Conservation (phyloP, 2,888 invertebrate genomes). For the Dimorphilus gyrociliatus region DNA sequence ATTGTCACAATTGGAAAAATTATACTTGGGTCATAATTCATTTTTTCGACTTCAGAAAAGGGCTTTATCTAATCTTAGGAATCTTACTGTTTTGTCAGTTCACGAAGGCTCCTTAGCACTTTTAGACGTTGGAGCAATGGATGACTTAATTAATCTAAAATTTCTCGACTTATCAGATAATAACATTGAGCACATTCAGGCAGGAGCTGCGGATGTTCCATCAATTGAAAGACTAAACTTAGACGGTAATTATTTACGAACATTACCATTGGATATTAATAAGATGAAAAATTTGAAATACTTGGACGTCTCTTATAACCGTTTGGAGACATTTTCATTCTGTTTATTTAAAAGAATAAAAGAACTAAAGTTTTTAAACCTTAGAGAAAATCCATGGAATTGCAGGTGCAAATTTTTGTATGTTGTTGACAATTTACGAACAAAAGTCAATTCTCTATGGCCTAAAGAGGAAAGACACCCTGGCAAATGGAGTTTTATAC, state of each 20-base stretch:
- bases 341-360: constrained; percentile 7
- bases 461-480: too few species aligned
- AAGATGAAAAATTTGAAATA: constrained; percentile 16
- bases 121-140: constrained; percentile 8
- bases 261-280: constrained; percentile 19
- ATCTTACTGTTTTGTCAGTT: constrained; percentile 8
- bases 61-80: constrained; percentile 8
- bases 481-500: too few species aligned
- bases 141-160: constrained; percentile 5
- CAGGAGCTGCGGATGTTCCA: constrained; percentile 9
- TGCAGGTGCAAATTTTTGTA: constrained; percentile 11
- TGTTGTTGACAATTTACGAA: too few species aligned
- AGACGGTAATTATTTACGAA: constrained; percentile 10
- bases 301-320: constrained; percentile 18
- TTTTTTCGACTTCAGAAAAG: constrained; percentile 7
- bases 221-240: constrained; percentile 8
- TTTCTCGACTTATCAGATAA: constrained; percentile 10
- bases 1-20: constrained; percentile 8
- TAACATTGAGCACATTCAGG: constrained; percentile 5
- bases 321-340: constrained; percentile 6
- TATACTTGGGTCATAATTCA: constrained; percentile 10
- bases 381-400: constrained; percentile 11
- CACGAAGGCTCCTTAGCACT: constrained; percentile 9
- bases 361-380: constrained; percentile 9
- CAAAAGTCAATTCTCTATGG: too few species aligned